Evolutionary conservation across 2,797 vertebrate species (phyloP).

Genomic region (Miichthys miiuy): DNA sequence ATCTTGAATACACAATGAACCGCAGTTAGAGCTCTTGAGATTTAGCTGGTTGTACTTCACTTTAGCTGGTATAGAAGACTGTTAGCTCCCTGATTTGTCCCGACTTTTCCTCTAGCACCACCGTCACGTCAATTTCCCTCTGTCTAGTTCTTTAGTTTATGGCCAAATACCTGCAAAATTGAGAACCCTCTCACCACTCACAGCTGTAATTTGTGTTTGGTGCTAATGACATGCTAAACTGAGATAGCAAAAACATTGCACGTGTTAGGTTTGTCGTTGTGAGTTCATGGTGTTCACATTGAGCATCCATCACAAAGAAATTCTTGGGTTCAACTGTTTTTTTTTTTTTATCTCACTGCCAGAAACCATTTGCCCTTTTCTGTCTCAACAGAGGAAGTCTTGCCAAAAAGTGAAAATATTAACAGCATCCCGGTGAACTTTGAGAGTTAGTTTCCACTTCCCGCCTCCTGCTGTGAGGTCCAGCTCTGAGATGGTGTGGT

Average conservation of each 20-base stretch:
- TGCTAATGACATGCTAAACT: neutral
- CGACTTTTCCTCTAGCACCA: neutral
- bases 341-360: constrained; percentile 4
- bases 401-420: constrained; percentile 15
- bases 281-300: neutral
- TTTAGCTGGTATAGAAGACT: neutral
- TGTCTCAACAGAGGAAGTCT: neutral
- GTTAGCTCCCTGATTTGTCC: neutral
- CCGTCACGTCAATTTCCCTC: neutral
- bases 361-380: neutral
- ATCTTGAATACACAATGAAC: neutral
- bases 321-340: neutral
- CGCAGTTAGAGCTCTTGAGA: too few relatives aligned
- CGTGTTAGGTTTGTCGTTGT: too few relatives aligned
- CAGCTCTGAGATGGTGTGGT: constrained; percentile 30
- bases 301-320: neutral
- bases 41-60: neutral
- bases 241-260: too few relatives aligned
- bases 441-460: constrained; percentile 34
- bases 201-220: neutral
- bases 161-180: neutral
- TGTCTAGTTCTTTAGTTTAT: neutral
- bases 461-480: constrained; percentile 11
- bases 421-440: constrained; percentile 41
- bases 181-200: neutral